A percentile compares a stretch with the other conserved stretches of the same genome.
phyloP scores from a whole-genome alignment of 1,140 invertebrate genomes.

The Drosophila prosaltans region DNA sequence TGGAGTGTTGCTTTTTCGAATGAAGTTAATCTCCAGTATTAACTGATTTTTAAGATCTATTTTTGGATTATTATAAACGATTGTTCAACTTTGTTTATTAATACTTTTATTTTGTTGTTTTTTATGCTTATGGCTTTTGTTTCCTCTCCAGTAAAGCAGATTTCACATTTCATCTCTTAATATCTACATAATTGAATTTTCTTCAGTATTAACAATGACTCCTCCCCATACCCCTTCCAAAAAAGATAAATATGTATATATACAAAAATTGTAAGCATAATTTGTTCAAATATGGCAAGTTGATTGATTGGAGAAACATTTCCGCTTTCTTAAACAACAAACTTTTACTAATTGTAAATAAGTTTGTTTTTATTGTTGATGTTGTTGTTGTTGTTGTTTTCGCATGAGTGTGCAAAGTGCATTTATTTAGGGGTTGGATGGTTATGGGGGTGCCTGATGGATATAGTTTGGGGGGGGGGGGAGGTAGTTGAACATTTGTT shows the following conservation, averaged over 20 bases:
- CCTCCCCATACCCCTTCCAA: neutral
- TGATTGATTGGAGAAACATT: constrained; percentile 77
- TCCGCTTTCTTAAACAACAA: constrained; percentile 74
- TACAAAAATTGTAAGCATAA: constrained; percentile 48
- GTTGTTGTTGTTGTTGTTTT: constrained; percentile 22
- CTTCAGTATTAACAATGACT: neutral
- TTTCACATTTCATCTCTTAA: constrained; percentile 2
- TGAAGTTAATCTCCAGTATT: too few species aligned
- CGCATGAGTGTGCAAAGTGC: constrained; percentile 51
- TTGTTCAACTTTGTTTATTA: neutral
- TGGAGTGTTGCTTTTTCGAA: too few species aligned
- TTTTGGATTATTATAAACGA: neutral
- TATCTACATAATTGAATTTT: constrained; percentile 13
- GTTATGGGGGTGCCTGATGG: neutral
- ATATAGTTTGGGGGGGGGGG: neutral
- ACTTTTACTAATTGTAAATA: constrained; percentile 59
- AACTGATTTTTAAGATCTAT: neutral
- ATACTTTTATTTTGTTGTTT: neutral
- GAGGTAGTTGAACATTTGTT: constrained; percentile 10
- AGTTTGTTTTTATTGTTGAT: neutral
- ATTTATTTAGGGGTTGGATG: constrained; percentile 6
- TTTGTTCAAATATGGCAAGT: constrained; percentile 49
- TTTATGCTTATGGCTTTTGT: constrained; percentile 8
- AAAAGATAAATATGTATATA: neutral
- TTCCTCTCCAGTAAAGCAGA: neutral